Evolutionary conservation across 1,140 invertebrate genomes (phyloP).

Genomic region (Akabosia matsudoensis): DNA sequence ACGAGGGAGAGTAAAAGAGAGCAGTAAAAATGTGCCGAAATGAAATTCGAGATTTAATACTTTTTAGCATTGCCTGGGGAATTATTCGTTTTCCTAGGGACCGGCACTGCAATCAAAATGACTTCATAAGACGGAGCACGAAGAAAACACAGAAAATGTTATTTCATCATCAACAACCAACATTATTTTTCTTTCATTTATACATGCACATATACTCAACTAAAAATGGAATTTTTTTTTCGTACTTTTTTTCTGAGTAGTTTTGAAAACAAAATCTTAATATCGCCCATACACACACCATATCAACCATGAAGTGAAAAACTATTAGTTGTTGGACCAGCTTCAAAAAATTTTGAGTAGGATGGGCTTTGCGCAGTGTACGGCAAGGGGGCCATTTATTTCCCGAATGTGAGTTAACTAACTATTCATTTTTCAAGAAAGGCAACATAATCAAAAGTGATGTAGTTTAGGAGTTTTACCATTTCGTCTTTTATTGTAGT

Average conservation of each 20-base stretch:
- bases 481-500: neutral
- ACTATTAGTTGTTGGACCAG: neutral
- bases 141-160: constrained; percentile 20
- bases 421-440: neutral
- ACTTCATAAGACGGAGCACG: constrained; percentile 38
- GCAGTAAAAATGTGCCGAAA: constrained; percentile 48
- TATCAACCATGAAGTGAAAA: neutral
- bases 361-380: too few species aligned
- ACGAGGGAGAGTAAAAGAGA: neutral
- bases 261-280: neutral
- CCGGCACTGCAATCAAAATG: constrained; percentile 46
- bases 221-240: too few species aligned
- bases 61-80: constrained; percentile 46
- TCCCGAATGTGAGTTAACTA: neutral
- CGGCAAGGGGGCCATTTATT: neutral
- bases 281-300: neutral
- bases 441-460: neutral
- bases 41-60: constrained; percentile 48
- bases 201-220: too few species aligned
- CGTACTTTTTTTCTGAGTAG: neutral
- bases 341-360: too few species aligned
- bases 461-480: neutral
- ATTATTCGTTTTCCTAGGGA: constrained; percentile 46
- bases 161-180: neutral
- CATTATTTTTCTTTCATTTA: too few species aligned